Percentiles rank a stretch among this genome's conserved stretches.
Conservation (phyloP, 2,113 vertebrate species). For the Apteryx mantelli region DNA sequence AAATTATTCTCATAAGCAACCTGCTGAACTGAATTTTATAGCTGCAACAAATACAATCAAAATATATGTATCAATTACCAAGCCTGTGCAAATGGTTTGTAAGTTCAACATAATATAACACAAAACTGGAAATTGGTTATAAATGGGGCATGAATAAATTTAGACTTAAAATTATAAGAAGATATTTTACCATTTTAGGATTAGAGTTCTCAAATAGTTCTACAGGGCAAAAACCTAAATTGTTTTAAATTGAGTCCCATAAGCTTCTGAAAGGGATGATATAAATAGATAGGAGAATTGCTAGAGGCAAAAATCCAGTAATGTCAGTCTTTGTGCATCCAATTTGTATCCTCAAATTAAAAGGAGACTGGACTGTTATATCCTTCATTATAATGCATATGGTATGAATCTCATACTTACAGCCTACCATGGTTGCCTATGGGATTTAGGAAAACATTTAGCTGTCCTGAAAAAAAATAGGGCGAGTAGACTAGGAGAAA, state of each 20-base stretch:
- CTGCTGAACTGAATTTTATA: background rate
- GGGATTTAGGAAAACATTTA: background rate
- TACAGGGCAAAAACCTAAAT: background rate
- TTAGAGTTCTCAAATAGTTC: background rate
- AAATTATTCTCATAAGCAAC: background rate
- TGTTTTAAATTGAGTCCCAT: background rate
- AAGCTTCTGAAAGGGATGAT: background rate
- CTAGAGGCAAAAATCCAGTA: background rate
- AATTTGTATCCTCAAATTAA: conserved; percentile 4
- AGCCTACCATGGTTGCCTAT: background rate
- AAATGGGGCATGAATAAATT: background rate
- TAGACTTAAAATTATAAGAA: background rate
- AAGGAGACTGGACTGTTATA: background rate
- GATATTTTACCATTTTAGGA: background rate
- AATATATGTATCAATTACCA: background rate
- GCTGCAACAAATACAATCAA: background rate
- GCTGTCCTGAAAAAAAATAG: background rate
- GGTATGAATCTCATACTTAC: background rate
- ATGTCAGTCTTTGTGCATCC: background rate
- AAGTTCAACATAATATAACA: background rate
- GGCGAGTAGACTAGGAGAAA: background rate
- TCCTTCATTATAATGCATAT: background rate
- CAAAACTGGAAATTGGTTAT: background rate
- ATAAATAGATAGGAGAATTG: background rate
- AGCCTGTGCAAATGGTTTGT: background rate